Percentiles rank a stretch among this genome's conserved stretches.
These are phyloP conservation scores for Apostichopus parvimensis DNA, from an alignment of 35 echinoderm and acorn worm genomes.

Conservation along the genomic window DNA sequence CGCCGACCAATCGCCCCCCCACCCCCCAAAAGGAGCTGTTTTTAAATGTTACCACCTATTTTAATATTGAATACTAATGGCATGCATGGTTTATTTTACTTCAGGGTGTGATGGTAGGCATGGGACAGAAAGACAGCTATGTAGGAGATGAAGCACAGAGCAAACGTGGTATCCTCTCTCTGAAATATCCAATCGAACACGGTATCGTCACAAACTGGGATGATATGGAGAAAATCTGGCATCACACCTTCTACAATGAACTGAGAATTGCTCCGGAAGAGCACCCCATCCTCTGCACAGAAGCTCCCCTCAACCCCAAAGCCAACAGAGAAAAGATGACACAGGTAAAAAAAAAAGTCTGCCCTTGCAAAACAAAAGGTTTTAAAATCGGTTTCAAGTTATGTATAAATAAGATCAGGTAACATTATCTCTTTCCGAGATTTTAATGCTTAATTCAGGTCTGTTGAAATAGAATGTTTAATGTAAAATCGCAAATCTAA, in stretches of 20 bases:
- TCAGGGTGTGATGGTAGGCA: slow-evolving; percentile 70
- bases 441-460: no score
- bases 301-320: slow-evolving; percentile 78
- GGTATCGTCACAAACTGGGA: slow-evolving; percentile 91
- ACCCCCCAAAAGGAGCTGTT: no score
- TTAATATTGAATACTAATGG: no score
- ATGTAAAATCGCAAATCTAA: no score
- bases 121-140: slow-evolving; percentile 76
- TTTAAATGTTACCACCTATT: no score
- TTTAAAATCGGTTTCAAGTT: no score
- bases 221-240: slow-evolving; percentile 97
- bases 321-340: slow-evolving; percentile 90
- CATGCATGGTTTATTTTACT: no score
- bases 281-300: slow-evolving; percentile 76
- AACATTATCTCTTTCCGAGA: no score
- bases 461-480: no score
- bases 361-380: no score
- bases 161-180: slow-evolving; percentile 54
- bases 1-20: no score
- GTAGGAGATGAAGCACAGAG: slow-evolving; percentile 71
- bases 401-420: no score
- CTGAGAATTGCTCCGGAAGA: slow-evolving; percentile 80
- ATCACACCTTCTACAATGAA: slow-evolving; percentile 94
- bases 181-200: slow-evolving; percentile 73
- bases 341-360: slow-evolving; percentile 54